These are phyloP conservation scores for Ficedula albicollis DNA, from an alignment of 2,797 vertebrate genomes.

Conservation along the genomic window DNA sequence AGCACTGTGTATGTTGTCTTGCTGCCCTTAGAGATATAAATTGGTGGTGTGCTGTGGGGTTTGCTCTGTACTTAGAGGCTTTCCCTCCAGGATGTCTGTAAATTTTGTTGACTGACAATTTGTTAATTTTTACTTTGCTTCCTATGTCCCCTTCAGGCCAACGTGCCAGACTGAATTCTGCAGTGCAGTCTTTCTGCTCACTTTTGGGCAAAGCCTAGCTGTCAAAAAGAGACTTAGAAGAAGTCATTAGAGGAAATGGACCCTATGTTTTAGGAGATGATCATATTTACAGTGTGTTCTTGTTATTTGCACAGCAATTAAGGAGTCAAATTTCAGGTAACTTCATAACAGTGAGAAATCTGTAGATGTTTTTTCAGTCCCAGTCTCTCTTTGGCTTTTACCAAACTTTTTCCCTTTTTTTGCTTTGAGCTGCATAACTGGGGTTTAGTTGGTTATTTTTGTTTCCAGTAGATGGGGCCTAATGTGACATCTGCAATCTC, in stretches of 20 bases:
- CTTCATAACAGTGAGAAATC: background rate
- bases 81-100: background rate
- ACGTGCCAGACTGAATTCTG: background rate
- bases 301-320: background rate
- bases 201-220: background rate
- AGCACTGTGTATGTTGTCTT: background rate
- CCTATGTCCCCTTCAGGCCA: background rate
- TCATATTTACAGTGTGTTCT: background rate
- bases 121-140: conserved; percentile 26
- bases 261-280: background rate
- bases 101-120: conserved; percentile 5
- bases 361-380: background rate
- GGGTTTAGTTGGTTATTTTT: background rate
- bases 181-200: background rate
- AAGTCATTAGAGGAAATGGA: background rate
- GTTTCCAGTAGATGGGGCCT: background rate
- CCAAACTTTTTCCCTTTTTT: background rate
- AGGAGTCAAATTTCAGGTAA: background rate
- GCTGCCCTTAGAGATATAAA: background rate
- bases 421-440: background rate
- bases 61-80: background rate
- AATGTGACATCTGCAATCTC: background rate
- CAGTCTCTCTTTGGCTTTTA: background rate
- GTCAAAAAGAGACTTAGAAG: background rate
- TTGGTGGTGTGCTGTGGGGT: background rate